A percentile compares a stretch with the other conserved stretches of the same genome.
Conservation (phyloP, 2,888 invertebrate species). For the Habroteleia sp. region DNA sequence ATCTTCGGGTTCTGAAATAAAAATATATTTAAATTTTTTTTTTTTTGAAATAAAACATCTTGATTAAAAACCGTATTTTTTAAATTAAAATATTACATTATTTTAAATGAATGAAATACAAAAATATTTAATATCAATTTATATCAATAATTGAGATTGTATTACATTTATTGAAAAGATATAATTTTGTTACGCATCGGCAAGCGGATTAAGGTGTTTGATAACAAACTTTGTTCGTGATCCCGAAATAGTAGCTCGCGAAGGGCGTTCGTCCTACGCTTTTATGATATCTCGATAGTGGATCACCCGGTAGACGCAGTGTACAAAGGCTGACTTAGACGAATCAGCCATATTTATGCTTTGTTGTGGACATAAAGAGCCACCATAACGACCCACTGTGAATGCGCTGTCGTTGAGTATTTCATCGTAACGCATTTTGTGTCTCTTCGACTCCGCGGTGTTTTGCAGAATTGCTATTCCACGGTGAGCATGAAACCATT, state of each 20-base stretch:
- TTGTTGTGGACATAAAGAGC: slow-evolving; percentile 77
- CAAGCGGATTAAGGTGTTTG: slow-evolving; percentile 17
- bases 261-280: slow-evolving; percentile 71
- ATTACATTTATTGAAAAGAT: neutral
- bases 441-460: slow-evolving; percentile 66
- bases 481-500: slow-evolving; percentile 66
- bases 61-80: too few species aligned
- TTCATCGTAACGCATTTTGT: slow-evolving; percentile 74
- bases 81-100: too few species aligned
- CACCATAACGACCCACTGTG: slow-evolving; percentile 72
- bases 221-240: too few species aligned
- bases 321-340: slow-evolving; percentile 75
- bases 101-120: too few species aligned
- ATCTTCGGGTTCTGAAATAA: too few species aligned
- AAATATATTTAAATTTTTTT: too few species aligned
- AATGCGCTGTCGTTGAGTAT: slow-evolving; percentile 75
- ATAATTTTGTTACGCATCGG: slow-evolving; percentile 12
- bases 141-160: too few species aligned
- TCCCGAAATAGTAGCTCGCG: slow-evolving; percentile 54
- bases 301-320: slow-evolving; percentile 72
- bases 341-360: slow-evolving; percentile 77
- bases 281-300: slow-evolving; percentile 72
- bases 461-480: slow-evolving; percentile 65
- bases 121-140: too few species aligned
- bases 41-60: too few species aligned